Evolutionary conservation across 2,113 vertebrate species (phyloP).

Genomic region (Marcusenius ussheri): DNA sequence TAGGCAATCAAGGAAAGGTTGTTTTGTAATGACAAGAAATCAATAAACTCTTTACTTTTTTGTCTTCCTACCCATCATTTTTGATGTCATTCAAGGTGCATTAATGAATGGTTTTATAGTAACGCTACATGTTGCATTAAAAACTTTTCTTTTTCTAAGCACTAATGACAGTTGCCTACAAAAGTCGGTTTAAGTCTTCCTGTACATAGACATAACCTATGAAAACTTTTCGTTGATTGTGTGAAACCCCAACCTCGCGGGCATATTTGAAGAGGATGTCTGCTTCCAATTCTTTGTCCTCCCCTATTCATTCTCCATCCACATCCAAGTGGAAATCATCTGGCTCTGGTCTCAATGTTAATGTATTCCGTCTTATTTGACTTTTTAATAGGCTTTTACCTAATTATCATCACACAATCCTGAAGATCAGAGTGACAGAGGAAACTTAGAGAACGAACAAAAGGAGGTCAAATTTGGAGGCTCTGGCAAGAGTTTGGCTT

Average conservation of each 20-base stretch:
- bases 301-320: slow-evolving; percentile 75
- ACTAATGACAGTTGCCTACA: not conserved
- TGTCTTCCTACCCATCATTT: not conserved
- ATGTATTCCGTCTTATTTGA: slow-evolving; percentile 90
- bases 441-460: slow-evolving; percentile 67
- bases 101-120: not conserved
- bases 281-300: slow-evolving; percentile 54
- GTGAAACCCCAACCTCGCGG: not conserved
- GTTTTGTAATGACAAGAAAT: not conserved
- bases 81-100: not conserved
- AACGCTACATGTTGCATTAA: not conserved
- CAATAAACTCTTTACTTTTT: not conserved
- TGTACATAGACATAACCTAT: not conserved
- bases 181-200: slow-evolving; percentile 47
- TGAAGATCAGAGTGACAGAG: slow-evolving; percentile 68
- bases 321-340: slow-evolving; percentile 63
- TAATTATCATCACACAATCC: slow-evolving; percentile 84
- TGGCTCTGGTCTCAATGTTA: slow-evolving; percentile 74
- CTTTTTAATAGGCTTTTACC: slow-evolving; percentile 90
- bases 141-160: not conserved
- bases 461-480: slow-evolving; percentile 70
- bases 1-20: not conserved
- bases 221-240: not conserved
- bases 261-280: not conserved
- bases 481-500: slow-evolving; percentile 71